phyloP scores from a whole-genome alignment of 2,113 vertebrate species.

The Stictonetta naevosa region DNA sequence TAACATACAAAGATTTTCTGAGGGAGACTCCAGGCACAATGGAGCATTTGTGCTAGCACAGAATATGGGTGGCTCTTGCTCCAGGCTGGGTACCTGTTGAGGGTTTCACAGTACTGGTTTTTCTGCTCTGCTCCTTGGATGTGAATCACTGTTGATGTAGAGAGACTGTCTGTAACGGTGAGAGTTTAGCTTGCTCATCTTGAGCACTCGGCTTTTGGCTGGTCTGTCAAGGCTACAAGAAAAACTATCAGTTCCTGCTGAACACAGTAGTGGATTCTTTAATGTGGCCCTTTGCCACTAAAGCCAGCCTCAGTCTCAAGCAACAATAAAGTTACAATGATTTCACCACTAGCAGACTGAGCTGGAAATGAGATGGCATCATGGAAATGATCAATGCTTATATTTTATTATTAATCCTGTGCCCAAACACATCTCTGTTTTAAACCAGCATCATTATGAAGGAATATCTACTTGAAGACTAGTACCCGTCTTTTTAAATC shows the following conservation, averaged over 20 bases:
- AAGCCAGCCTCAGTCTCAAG: neutral
- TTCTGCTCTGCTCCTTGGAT: neutral
- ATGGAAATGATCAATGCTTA: neutral
- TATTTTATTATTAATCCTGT: neutral
- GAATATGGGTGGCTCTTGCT: neutral
- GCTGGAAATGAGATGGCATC: neutral
- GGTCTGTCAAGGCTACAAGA: neutral
- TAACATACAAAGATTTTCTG: neutral
- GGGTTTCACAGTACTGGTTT: neutral
- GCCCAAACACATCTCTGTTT: neutral
- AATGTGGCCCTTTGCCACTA: neutral
- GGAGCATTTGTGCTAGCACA: neutral
- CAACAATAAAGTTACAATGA: neutral
- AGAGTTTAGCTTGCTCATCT: neutral
- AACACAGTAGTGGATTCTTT: neutral
- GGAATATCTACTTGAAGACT: neutral
- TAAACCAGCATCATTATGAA: neutral
- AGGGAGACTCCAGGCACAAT: accelerated
- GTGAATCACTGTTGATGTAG: neutral
- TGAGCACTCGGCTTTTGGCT: neutral
- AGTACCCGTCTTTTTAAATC: neutral
- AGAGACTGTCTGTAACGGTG: neutral
- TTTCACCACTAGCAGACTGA: neutral
- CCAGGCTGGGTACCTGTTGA: neutral
- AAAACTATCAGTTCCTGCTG: neutral